Evolutionary conservation across 2,888 invertebrate species (phyloP).

Genomic region (Aleiodes testaceus): DNA sequence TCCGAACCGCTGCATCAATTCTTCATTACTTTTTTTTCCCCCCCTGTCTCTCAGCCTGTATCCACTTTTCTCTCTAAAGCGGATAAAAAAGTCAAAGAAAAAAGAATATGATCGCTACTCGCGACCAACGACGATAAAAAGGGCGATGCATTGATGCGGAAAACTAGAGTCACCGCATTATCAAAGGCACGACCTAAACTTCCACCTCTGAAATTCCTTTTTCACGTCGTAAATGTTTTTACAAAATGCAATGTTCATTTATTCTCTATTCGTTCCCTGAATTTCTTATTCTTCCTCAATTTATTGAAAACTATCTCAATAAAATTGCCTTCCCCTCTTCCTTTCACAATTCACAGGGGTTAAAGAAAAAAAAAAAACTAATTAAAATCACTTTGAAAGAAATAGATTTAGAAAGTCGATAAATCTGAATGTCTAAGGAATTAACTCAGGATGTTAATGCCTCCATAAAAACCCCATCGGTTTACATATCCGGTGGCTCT

Average conservation of each 20-base stretch:
- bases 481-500: conserved; percentile 24
- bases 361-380: background rate
- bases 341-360: too few species aligned
- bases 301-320: too few species aligned
- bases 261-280: background rate
- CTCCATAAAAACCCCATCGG: conserved; percentile 26
- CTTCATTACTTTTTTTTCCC: conserved; percentile 25
- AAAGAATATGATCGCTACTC: conserved; percentile 13
- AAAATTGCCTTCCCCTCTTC: too few species aligned
- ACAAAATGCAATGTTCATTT: background rate
- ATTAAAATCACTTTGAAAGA: too few species aligned
- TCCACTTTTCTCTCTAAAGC: conserved; percentile 18
- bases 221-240: conserved; percentile 1
- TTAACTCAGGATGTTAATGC: conserved; percentile 15
- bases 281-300: too few species aligned
- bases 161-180: conserved; percentile 22
- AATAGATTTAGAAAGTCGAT: too few species aligned
- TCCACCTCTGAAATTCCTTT: background rate
- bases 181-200: conserved; percentile 11
- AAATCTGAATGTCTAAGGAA: conserved; percentile 10
- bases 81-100: background rate
- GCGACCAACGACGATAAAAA: conserved; percentile 11
- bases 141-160: conserved; percentile 24
- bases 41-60: conserved; percentile 10
- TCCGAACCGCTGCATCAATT: conserved; percentile 17